A percentile compares a stretch with the other conserved stretches of the same genome.
Conservation (phyloP, 1,140 invertebrate genomes). For the Meloidogyne floridensis region DNA sequence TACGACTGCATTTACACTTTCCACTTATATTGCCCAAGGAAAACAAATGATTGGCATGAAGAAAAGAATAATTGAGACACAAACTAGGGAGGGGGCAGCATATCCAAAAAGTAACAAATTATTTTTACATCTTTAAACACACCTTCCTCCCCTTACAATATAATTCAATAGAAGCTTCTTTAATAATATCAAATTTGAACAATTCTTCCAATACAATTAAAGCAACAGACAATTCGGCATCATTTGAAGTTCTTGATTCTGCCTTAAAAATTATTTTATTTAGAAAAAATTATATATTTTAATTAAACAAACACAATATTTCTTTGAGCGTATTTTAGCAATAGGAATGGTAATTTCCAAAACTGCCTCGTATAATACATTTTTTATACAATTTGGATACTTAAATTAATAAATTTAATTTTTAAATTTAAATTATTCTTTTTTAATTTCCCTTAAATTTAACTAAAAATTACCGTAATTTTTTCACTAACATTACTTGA, state of each 20-base stretch:
- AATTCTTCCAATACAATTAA: slow-evolving; percentile 3
- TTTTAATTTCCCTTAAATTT: too few species aligned
- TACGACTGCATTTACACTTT: too few species aligned
- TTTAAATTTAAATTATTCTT: too few species aligned
- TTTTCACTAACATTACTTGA: neutral
- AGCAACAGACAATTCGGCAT: neutral
- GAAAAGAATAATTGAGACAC: too few species aligned
- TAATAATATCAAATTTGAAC: neutral
- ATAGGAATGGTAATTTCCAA: neutral
- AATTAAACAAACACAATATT: neutral
- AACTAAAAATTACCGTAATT: neutral
- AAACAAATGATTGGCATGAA: too few species aligned
- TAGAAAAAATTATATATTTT: neutral
- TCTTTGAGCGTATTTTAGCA: neutral
- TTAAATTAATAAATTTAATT: neutral
- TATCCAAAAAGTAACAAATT: too few species aligned
- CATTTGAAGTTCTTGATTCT: neutral
- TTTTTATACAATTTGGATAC: neutral
- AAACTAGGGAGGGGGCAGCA: too few species aligned
- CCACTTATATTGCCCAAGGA: too few species aligned
- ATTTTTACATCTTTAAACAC: too few species aligned
- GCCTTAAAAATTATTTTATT: neutral
- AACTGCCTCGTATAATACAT: neutral
- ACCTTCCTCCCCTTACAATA: neutral
- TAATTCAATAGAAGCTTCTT: neutral